Conservation (phyloP, 2,797 vertebrate species). For the Pygocentrus nattereri region DNA sequence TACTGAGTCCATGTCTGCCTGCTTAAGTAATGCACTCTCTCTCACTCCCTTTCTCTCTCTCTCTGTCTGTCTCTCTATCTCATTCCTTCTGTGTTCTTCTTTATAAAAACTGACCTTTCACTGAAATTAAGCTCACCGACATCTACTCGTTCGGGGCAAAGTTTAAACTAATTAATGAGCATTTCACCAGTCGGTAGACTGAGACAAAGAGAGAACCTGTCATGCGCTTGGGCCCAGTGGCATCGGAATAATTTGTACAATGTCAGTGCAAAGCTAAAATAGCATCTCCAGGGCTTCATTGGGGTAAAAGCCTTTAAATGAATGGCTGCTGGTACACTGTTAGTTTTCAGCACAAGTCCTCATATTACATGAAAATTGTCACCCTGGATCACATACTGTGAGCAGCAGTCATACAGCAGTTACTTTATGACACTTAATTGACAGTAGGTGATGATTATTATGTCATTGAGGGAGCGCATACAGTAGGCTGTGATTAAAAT, state of each 20-base stretch:
- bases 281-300: slow-evolving; percentile 71
- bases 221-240: slow-evolving; percentile 64
- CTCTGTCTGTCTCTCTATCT: slow-evolving; percentile 52
- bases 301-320: slow-evolving; percentile 41
- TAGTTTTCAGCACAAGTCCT: background rate
- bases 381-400: slow-evolving; percentile 2
- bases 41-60: slow-evolving; percentile 53
- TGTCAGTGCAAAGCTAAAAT: slow-evolving; percentile 69
- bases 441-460: slow-evolving; percentile 46
- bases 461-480: slow-evolving; percentile 21
- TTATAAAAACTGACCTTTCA: slow-evolving; percentile 87
- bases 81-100: slow-evolving; percentile 69
- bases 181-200: slow-evolving; percentile 75
- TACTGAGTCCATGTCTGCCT: slow-evolving; percentile 66
- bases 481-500: slow-evolving; percentile 49
- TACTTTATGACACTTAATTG: slow-evolving; percentile 39
- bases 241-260: slow-evolving; percentile 78
- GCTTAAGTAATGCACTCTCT: slow-evolving; percentile 48
- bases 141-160: slow-evolving; percentile 80
- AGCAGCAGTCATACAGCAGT: slow-evolving; percentile 22
- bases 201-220: slow-evolving; percentile 64
- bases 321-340: background rate
- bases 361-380: background rate
- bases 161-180: slow-evolving; percentile 87
- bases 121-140: slow-evolving; percentile 82